Evolutionary conservation across 2,797 vertebrate genomes (phyloP).

Genomic region (Alectoris magna): DNA sequence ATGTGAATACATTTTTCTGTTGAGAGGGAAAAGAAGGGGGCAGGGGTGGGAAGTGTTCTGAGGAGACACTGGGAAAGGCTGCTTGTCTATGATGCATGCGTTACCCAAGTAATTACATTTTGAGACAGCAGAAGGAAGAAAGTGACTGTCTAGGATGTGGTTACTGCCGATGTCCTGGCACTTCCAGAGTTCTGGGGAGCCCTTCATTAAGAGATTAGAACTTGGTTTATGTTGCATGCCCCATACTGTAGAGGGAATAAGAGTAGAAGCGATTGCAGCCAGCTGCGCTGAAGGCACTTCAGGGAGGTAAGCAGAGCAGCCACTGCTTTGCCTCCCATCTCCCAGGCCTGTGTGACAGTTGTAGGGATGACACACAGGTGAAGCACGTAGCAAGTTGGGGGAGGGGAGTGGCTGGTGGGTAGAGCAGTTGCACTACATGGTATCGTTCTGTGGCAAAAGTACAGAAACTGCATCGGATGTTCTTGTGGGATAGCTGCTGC

Average conservation of each 20-base stretch:
- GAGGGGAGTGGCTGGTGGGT: not conserved
- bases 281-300: not conserved
- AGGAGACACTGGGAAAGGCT: not conserved
- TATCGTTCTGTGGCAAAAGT: not conserved
- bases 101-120: not conserved
- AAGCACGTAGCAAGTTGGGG: not conserved
- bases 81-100: not conserved
- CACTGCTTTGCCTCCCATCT: not conserved
- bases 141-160: not conserved
- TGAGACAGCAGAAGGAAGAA: not conserved
- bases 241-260: not conserved
- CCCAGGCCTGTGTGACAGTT: not conserved
- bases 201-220: slow-evolving; percentile 43
- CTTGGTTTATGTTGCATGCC: not conserved
- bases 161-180: slow-evolving; percentile 10
- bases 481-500: not conserved
- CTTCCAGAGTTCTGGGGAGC: not conserved
- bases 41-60: not conserved
- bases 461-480: not conserved
- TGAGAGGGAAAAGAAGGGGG: not conserved
- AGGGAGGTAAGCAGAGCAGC: not conserved
- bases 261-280: not conserved
- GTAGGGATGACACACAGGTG: not conserved
- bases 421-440: not conserved
- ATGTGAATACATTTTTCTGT: not conserved